These are phyloP conservation scores for Leptobrachium ailaonicum DNA, from an alignment of 2,113 vertebrate species.

Conservation along the genomic window DNA sequence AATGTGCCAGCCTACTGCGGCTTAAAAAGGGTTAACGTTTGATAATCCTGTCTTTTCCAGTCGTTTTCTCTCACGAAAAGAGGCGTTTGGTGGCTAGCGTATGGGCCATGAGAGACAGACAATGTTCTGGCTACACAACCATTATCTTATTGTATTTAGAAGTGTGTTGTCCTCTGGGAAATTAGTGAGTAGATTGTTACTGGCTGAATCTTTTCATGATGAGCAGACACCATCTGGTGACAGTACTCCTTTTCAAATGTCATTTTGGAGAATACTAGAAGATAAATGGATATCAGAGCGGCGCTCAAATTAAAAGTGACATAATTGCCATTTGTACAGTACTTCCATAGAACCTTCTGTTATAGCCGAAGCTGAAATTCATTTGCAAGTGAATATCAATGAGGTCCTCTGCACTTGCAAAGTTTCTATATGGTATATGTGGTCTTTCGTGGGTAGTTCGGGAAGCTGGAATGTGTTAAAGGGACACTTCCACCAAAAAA, in stretches of 20 bases:
- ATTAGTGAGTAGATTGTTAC: constrained; percentile 42
- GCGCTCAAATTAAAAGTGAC: constrained; percentile 40
- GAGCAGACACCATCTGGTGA: constrained; percentile 49
- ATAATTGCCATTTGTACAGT: constrained; percentile 27
- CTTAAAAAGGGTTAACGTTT: background rate
- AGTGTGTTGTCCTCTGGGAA: constrained; percentile 44
- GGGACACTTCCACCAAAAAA: no score
- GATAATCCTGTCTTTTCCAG: constrained; percentile 22
- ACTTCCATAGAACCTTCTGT: constrained; percentile 11
- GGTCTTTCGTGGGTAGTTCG: no score
- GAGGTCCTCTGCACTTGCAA: background rate
- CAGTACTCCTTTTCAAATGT: constrained; percentile 45
- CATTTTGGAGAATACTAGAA: constrained; percentile 41
- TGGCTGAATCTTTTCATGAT: constrained; percentile 48
- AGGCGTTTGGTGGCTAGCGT: constrained; percentile 29
- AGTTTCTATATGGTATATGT: no score
- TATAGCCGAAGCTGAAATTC: background rate
- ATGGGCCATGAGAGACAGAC: constrained; percentile 40
- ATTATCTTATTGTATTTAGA: constrained; percentile 48
- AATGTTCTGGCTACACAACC: constrained; percentile 38
- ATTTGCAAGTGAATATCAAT: background rate
- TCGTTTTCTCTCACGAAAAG: constrained; percentile 25
- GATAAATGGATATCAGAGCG: constrained; percentile 42
- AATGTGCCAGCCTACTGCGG: background rate
- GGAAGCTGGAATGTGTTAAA: no score